These are phyloP conservation scores for Abramis brama DNA, from an alignment of 2,113 vertebrate species.

Conservation along the genomic window DNA sequence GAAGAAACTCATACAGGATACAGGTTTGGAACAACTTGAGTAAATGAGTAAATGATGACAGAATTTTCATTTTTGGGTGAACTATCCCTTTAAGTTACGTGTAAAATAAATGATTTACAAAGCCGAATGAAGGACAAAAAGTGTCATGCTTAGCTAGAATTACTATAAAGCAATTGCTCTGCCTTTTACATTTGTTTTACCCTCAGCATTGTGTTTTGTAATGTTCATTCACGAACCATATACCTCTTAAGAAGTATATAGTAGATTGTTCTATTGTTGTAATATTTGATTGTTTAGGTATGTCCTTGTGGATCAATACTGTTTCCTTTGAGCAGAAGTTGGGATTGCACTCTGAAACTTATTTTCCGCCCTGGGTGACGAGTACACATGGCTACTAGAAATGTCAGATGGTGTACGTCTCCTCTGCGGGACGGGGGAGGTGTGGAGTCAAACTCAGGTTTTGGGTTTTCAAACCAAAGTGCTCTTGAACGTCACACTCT, in stretches of 20 bases:
- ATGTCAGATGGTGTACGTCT: not conserved
- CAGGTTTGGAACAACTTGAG: no score
- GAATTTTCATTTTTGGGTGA: no score
- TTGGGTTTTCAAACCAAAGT: slow-evolving; percentile 25
- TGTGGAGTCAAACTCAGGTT: slow-evolving; percentile 16
- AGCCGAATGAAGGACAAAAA: slow-evolving; percentile 4
- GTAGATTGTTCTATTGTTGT: no score
- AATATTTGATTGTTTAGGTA: not conserved
- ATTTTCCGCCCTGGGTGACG: not conserved
- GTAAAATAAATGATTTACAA: not conserved
- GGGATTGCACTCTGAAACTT: not conserved
- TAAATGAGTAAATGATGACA: no score
- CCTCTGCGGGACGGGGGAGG: slow-evolving; percentile 28
- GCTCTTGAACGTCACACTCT: not conserved
- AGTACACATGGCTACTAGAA: not conserved
- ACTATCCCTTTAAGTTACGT: not conserved
- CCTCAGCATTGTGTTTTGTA: not conserved
- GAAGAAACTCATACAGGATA: no score
- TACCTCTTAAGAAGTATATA: not conserved
- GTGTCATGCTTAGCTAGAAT: not conserved
- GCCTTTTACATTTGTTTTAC: not conserved
- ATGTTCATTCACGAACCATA: not conserved
- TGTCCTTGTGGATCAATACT: not conserved
- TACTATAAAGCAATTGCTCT: not conserved
- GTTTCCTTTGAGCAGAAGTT: not conserved